phyloP scores from a whole-genome alignment of 2,888 invertebrate genomes.

The Miltochrista miniata region DNA sequence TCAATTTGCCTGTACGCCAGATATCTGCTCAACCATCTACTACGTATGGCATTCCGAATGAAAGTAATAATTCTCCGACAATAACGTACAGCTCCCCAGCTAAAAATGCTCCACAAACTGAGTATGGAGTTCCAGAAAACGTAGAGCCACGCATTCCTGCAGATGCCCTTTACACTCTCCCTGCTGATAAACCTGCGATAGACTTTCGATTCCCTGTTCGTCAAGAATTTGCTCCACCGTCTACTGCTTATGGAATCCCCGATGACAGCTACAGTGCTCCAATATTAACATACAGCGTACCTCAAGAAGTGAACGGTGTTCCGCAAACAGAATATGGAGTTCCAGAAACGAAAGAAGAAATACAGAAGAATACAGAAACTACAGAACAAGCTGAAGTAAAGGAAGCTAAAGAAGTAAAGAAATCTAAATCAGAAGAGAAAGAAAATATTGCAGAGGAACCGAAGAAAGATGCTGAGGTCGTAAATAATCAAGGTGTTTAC shows the following conservation, averaged over 20 bases:
- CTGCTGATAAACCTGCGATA: conserved; percentile 64
- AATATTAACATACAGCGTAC: conserved; percentile 60
- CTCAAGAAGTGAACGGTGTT: conserved; percentile 47
- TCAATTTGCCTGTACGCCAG: no score
- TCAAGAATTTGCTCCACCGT: conserved; percentile 59
- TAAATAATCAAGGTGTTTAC: conserved; percentile 81
- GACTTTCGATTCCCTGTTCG: conserved; percentile 68
- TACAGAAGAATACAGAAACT: no score
- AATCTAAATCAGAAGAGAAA: conserved; percentile 23
- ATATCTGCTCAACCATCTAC: no score
- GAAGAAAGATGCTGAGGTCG: conserved; percentile 60
- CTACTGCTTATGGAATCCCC: conserved; percentile 68
- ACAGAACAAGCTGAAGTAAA: conserved; percentile 11
- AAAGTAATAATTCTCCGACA: no score
- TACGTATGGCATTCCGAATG: no score
- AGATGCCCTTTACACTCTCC: conserved; percentile 66
- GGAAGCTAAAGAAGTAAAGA: conserved; percentile 9
- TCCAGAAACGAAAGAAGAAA: conserved; percentile 27
- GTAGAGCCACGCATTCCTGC: conserved; percentile 40
- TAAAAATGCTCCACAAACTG: conserved; percentile 60
- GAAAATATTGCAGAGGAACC: conserved; percentile 42
- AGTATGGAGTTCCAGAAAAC: conserved; percentile 38
- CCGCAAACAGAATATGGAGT: conserved; percentile 39
- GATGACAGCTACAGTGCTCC: conserved; percentile 73
- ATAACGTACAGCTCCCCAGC: no score